A percentile compares a stretch with the other conserved stretches of the same genome.
Conservation (phyloP, 2,797 vertebrate species). For the Myripristis murdjan region DNA sequence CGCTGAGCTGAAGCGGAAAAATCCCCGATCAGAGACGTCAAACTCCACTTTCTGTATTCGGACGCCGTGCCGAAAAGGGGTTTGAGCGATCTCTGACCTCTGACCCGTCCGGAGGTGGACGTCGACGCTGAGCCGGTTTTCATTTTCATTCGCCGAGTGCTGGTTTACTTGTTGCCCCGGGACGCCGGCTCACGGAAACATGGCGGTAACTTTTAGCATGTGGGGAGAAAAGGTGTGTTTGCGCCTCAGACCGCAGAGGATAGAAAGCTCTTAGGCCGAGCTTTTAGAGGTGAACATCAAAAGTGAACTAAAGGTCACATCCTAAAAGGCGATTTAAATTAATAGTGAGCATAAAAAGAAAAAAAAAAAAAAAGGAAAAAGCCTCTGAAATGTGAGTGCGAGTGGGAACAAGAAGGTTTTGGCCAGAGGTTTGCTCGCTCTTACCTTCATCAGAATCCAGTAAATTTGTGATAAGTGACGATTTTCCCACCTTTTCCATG, state of each 20-base stretch:
- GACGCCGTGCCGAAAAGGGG: constrained; percentile 37
- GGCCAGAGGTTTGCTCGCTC: neutral
- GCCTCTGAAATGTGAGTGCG: no score
- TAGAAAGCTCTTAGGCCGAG: constrained; percentile 39
- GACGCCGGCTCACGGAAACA: constrained; percentile 46
- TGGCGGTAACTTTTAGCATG: constrained; percentile 52
- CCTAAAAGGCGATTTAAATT: constrained; percentile 42
- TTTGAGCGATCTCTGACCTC: constrained; percentile 67
- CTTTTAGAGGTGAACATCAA: constrained; percentile 67
- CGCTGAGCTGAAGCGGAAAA: no score
- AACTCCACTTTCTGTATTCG: constrained; percentile 47
- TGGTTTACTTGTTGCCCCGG: constrained; percentile 36
- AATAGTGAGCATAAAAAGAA: constrained; percentile 42
- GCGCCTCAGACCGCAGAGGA: constrained; percentile 58
- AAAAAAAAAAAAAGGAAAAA: no score
- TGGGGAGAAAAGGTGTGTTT: constrained; percentile 46
- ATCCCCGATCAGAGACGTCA: no score
- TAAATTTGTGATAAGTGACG: no score
- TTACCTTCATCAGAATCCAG: no score
- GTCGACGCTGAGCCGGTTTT: constrained; percentile 42
- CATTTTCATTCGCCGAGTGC: constrained; percentile 63
- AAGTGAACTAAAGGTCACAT: constrained; percentile 49
- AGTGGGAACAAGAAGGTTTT: neutral
- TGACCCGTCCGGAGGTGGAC: neutral
- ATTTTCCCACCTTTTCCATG: no score